Evolutionary conservation across 2,888 invertebrate species (phyloP).

Genomic region (Pseudococcus jackbeardsleyi): DNA sequence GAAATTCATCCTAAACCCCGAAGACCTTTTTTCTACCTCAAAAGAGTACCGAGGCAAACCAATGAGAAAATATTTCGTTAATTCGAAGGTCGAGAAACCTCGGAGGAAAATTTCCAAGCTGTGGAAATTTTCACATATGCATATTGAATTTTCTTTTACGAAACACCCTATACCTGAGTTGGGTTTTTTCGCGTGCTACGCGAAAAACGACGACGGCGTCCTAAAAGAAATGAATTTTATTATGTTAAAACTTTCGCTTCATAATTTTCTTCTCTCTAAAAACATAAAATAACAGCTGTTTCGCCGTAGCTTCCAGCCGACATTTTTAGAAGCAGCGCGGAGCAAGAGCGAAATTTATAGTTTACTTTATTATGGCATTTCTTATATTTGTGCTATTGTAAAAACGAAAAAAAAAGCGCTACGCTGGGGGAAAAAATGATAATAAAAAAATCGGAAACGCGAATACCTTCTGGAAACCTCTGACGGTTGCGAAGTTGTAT

Average conservation of each 20-base stretch:
- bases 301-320: conserved; percentile 44
- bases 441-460: conserved; percentile 46
- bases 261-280: conserved; percentile 43
- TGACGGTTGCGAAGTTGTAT: conserved; percentile 39
- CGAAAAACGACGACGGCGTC: conserved; percentile 27
- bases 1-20: not conserved
- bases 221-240: conserved; percentile 40
- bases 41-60: not conserved
- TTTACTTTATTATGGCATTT: conserved; percentile 47
- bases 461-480: conserved; percentile 44
- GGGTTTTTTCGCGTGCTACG: not conserved
- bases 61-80: not conserved
- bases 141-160: not conserved
- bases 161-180: conserved; percentile 23
- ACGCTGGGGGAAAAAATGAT: conserved; percentile 27
- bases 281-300: conserved; percentile 47
- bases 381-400: conserved; percentile 44
- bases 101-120: not conserved
- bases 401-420: not conserved
- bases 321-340: conserved; percentile 29
- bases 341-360: conserved; percentile 32
- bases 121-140: not conserved
- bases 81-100: not conserved
- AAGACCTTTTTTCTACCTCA: not conserved
- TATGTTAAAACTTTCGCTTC: conserved; percentile 44